Conservation (phyloP, 2,797 vertebrate species). For the Cynopterus sphinx region DNA sequence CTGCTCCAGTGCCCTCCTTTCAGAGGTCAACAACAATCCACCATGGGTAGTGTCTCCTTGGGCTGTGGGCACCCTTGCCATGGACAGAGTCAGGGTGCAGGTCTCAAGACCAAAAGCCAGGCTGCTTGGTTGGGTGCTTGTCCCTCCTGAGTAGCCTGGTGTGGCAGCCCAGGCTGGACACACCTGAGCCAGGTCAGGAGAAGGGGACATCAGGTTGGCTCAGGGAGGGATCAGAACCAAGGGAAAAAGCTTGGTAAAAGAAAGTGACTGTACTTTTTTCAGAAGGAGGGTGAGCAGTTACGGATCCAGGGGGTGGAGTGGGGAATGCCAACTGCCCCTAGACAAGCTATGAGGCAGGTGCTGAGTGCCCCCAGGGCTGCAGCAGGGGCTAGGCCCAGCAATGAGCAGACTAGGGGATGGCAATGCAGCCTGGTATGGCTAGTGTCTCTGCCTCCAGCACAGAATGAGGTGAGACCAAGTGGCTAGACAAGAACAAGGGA, state of each 20-base stretch:
- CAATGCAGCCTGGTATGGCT: not conserved
- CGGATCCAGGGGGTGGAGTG: not conserved
- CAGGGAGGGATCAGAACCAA: not conserved
- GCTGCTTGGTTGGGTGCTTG: not conserved
- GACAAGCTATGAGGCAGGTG: not conserved
- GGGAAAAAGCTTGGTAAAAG: not conserved
- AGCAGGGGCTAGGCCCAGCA: not conserved
- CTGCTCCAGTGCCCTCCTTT: not conserved
- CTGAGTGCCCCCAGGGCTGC: not conserved
- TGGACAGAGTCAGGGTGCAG: not conserved
- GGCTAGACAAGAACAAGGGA: not conserved
- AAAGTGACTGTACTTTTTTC: not conserved
- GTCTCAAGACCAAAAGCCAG: not conserved
- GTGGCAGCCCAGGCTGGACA: not conserved
- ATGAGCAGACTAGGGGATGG: rapidly evolving
- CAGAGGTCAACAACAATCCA: not conserved
- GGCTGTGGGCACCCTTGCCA: not conserved
- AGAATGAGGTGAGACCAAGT: not conserved
- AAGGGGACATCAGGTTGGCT: not conserved
- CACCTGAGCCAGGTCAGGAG: not conserved
- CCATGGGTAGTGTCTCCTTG: not conserved
- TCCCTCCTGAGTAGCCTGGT: not conserved
- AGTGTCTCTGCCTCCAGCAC: not conserved
- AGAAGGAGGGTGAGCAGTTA: not conserved
- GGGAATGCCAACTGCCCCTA: not conserved